A percentile compares a stretch with the other conserved stretches of the same genome.
These are phyloP conservation scores for Drosophila neotestacea DNA, from an alignment of 2,888 invertebrate species.

Conservation along the genomic window DNA sequence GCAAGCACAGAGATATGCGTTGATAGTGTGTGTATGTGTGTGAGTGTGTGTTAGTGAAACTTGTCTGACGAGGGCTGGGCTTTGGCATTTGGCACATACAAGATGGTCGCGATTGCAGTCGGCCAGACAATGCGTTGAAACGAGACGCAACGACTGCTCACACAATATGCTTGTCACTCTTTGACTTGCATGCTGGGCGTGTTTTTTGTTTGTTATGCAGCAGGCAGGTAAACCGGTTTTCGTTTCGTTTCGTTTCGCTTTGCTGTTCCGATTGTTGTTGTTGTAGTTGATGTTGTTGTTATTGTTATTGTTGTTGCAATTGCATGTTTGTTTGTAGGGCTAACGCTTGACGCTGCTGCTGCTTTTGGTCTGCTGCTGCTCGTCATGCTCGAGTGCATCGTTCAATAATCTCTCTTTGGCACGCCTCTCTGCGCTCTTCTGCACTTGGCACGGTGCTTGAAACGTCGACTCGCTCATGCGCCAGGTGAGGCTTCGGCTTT, in stretches of 20 bases:
- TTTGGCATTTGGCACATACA: constrained; percentile 76
- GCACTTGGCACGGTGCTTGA: constrained; percentile 73
- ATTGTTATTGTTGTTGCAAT: constrained; percentile 53
- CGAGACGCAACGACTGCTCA: constrained; percentile 35
- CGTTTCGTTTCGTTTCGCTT: constrained; percentile 54
- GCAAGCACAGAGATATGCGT: constrained; percentile 50
- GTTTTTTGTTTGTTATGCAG: constrained; percentile 70
- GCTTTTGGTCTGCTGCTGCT: constrained; percentile 41
- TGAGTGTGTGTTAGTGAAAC: constrained; percentile 51
- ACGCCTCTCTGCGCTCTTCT: constrained; percentile 81
- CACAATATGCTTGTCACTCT: constrained; percentile 68
- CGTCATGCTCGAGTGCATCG: constrained; percentile 80
- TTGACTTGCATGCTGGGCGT: constrained; percentile 68
- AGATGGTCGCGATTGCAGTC: constrained; percentile 70
- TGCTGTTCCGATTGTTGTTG: constrained; percentile 35
- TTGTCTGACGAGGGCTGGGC: constrained; percentile 77
- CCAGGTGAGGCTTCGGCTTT: constrained; percentile 60
- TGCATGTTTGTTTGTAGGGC: constrained; percentile 63
- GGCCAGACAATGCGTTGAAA: constrained; percentile 37
- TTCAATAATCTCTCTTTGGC: constrained; percentile 81
- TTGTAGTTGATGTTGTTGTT: constrained; percentile 19
- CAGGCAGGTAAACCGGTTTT: constrained; percentile 75
- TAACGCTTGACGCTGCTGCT: constrained; percentile 31
- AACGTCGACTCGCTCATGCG: constrained; percentile 67
- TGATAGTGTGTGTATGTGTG: constrained; percentile 18